phyloP scores from a whole-genome alignment of 2,113 vertebrate species.

The Eulemur rufifrons region DNA sequence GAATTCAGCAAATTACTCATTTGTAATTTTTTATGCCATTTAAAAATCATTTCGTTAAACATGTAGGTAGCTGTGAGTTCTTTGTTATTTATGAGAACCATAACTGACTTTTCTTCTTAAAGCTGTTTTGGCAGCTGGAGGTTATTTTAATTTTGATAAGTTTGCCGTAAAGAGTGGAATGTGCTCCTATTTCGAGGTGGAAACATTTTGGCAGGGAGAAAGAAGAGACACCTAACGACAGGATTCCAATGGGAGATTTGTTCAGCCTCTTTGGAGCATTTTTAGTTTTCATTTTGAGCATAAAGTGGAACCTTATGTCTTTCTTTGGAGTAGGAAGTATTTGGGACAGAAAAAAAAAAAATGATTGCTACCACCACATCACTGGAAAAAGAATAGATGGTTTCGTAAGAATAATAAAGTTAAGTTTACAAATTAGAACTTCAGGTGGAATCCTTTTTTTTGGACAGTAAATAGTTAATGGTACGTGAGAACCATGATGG shows the following conservation, averaged over 20 bases:
- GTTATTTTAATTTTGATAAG: slow-evolving; percentile 74
- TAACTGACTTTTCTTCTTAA: slow-evolving; percentile 36
- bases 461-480: slow-evolving; percentile 21
- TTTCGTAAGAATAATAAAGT: slow-evolving; percentile 24
- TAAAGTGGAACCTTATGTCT: slow-evolving; percentile 29
- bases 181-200: slow-evolving; percentile 57
- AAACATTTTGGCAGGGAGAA: slow-evolving; percentile 1
- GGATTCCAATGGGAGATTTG: not conserved
- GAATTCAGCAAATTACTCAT: not conserved
- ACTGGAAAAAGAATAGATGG: not conserved
- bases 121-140: slow-evolving; percentile 77
- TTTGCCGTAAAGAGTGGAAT: slow-evolving; percentile 74
- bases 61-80: not conserved
- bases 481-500: not conserved
- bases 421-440: not conserved
- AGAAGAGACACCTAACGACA: not conserved
- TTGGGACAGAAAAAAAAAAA: not conserved
- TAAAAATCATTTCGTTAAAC: slow-evolving; percentile 14
- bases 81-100: not conserved
- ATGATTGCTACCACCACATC: not conserved
- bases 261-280: not conserved
- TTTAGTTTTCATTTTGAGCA: slow-evolving; percentile 13
- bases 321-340: not conserved
- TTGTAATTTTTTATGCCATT: not conserved
- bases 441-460: not conserved